Base-by-base conservation (phyloP, 2,797 vertebrate genomes). In the Centroberyx gerrardi region DNA sequence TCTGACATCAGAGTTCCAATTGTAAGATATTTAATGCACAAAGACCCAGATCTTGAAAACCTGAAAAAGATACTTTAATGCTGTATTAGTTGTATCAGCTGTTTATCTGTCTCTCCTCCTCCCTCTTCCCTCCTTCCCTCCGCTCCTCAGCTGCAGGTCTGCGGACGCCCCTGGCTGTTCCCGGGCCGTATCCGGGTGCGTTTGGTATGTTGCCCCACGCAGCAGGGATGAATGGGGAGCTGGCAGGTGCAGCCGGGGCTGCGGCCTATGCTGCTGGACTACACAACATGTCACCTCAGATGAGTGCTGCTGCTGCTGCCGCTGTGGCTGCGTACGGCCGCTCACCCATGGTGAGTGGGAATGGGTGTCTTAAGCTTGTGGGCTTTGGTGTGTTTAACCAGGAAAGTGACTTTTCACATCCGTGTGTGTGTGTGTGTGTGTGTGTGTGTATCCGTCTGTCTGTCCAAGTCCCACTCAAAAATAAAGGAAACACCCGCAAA, bases 231-330 rank as follows among this genome's bases (percentile, higher is more conserved):
- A 98, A 99, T 0, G 97, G 97, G 28, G 97, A 99, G 54, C 88
- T 99, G 84, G 97, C 95, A 62, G 96, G 96, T 77, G 97, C 97
- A 7, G 92, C 92, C 0, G 95, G 97, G 5, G 96, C 97, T 3
- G 96, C 97, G 2, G 97, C 97, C 15, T 94, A 94, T 18, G 93
- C 93, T 42, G 97, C 97, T 60, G 96, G 97, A 66, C 94, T 99
- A 7, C 97, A 98, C 93, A 97, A 96, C 94, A 98, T 98, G 96
- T 98, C 97, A 5, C 97, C 97, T 13, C 97, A 99, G 92, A 98
- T 98, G 97, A 99, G 97, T 12, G 97, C 95, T 0, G 97, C 95
- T 0, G 96, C 97, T 0, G 97, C 97, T 0, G 97, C 97, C 0
- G 97, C 97, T 27, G 97, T 97, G 72, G 97, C 97, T 42, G 97